These are phyloP conservation scores for Coccyzus lansbergi DNA, from an alignment of 2,797 vertebrate species.

Conservation along the genomic window DNA sequence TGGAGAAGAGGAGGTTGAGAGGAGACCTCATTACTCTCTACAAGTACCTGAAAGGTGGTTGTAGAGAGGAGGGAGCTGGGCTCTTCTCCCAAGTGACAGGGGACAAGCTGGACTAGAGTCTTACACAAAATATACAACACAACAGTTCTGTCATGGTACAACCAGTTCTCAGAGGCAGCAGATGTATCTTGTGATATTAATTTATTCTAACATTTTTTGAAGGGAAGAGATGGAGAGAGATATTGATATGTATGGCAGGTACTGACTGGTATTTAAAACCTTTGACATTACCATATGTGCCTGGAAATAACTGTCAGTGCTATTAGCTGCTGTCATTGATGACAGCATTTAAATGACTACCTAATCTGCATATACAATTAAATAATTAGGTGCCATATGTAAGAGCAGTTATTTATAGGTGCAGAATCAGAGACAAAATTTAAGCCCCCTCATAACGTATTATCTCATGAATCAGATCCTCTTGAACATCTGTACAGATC, in stretches of 20 bases:
- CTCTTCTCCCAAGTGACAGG: too few relatives aligned
- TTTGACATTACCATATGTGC: constrained; percentile 38
- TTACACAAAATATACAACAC: background rate
- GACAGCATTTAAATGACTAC: constrained; percentile 26
- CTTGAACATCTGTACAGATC: background rate
- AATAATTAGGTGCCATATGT: constrained; percentile 42
- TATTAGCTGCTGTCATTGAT: constrained; percentile 42
- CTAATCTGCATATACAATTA: constrained; percentile 32
- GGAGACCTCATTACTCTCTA: too few relatives aligned
- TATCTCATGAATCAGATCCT: background rate
- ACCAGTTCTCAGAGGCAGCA: background rate
- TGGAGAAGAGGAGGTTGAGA: too few relatives aligned
- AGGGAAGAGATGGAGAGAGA: background rate
- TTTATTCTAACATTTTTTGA: constrained; percentile 22
- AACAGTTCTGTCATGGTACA: background rate
- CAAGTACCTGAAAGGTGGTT: too few relatives aligned
- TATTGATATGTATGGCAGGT: constrained; percentile 15
- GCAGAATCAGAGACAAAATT: background rate
- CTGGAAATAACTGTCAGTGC: constrained; percentile 16
- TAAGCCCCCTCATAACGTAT: background rate
- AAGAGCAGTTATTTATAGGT: constrained; percentile 43
- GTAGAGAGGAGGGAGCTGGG: too few relatives aligned
- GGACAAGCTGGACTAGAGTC: background rate
- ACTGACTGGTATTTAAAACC: constrained; percentile 42
- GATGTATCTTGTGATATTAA: constrained; percentile 10